A percentile compares a stretch with the other conserved stretches of the same genome.
Evolutionary conservation across 2,797 vertebrate species (phyloP).

Genomic region (Arctocebus calabarensis): DNA sequence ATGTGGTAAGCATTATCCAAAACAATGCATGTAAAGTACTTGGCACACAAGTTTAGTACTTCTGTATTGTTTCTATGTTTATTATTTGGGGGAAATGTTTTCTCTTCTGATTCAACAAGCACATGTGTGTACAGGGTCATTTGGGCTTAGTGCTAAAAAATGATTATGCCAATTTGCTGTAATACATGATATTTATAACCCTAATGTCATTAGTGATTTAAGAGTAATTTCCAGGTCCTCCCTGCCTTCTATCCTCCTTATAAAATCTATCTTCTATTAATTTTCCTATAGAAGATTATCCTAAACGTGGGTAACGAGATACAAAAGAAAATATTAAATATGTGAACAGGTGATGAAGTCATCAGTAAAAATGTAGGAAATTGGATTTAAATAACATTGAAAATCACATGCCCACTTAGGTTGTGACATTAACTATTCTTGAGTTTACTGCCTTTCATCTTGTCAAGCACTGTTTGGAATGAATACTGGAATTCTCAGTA

Average conservation of each 20-base stretch:
- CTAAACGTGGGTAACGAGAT: neutral
- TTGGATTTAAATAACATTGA: neutral
- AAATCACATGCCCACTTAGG: neutral
- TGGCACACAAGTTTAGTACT: neutral
- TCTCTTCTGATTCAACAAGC: neutral
- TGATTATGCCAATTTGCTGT: neutral
- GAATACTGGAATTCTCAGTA: neutral
- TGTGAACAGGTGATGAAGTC: neutral
- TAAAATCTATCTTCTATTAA: neutral
- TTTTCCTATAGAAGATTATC: neutral
- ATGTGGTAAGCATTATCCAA: neutral
- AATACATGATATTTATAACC: neutral
- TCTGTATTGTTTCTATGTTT: conserved; percentile 44
- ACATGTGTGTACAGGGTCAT: neutral
- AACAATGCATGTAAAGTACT: neutral
- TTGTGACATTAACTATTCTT: neutral
- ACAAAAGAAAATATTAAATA: neutral
- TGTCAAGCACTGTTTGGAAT: neutral
- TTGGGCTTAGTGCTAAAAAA: neutral
- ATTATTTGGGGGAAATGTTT: neutral
- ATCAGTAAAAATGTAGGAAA: neutral
- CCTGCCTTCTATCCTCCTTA: neutral
- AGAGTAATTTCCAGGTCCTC: neutral
- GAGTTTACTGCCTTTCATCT: neutral
- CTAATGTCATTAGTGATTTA: neutral